These are phyloP conservation scores for Drosophila jambulina DNA, from an alignment of 1,140 invertebrate species.

Conservation along the genomic window DNA sequence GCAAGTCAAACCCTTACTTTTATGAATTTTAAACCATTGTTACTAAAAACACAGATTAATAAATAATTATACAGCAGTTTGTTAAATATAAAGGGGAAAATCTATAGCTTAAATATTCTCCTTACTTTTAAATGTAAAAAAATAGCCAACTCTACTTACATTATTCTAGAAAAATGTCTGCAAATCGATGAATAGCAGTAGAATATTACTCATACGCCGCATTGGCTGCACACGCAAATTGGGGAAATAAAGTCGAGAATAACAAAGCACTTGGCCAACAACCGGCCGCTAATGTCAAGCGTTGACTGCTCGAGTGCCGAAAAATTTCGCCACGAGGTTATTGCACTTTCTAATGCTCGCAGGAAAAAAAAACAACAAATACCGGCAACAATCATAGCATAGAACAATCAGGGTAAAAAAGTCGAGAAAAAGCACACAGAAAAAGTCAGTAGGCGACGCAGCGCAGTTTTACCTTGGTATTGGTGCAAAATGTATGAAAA, in stretches of 20 bases:
- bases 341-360: slow-evolving; percentile 73
- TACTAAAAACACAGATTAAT: no score
- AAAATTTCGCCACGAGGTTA: slow-evolving; percentile 69
- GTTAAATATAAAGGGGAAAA: no score
- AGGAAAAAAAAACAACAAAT: slow-evolving; percentile 1
- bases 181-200: background rate
- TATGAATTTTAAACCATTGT: no score
- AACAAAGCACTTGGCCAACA: slow-evolving; percentile 35
- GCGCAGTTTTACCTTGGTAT: slow-evolving; percentile 47
- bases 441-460: slow-evolving; percentile 58
- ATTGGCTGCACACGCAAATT: slow-evolving; percentile 48
- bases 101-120: background rate
- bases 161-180: slow-evolving; percentile 29
- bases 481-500: slow-evolving; percentile 71
- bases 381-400: slow-evolving; percentile 24
- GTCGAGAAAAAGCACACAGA: slow-evolving; percentile 21
- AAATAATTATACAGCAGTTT: no score
- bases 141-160: background rate
- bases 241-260: slow-evolving; percentile 8
- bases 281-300: slow-evolving; percentile 46
- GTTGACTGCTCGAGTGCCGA: slow-evolving; percentile 34
- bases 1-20: no score
- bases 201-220: slow-evolving; percentile 61
- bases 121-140: background rate
- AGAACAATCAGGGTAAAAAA: slow-evolving; percentile 36